phyloP scores from a whole-genome alignment of 2,888 invertebrate species.

The Hetaerina titia region DNA sequence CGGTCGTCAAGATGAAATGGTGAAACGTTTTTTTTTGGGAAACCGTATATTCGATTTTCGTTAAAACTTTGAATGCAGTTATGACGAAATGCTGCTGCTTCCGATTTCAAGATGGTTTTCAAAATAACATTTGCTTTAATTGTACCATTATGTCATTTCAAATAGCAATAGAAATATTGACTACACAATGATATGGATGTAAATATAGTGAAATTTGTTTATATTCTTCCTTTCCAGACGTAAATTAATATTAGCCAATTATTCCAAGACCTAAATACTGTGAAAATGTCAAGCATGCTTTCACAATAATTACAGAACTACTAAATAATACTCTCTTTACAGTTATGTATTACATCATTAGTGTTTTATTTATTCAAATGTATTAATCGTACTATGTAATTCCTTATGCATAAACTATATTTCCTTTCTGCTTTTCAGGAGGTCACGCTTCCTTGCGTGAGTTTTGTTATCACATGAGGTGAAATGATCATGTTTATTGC shows the following conservation, averaged over 20 bases:
- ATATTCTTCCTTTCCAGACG: not conserved
- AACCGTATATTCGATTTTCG: too few species aligned
- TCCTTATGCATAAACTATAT: not conserved
- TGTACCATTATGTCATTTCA: conserved; percentile 9
- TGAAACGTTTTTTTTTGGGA: too few species aligned
- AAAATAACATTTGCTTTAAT: not conserved
- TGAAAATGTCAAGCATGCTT: not conserved
- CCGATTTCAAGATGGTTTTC: too few species aligned
- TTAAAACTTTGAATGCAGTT: too few species aligned
- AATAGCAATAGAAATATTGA: not conserved
- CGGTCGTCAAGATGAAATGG: too few species aligned
- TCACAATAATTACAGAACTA: not conserved
- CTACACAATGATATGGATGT: not conserved
- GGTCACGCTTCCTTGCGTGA: not conserved
- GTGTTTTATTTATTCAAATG: not conserved
- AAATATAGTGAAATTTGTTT: not conserved
- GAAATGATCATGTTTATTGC: not conserved
- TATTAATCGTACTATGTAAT: not conserved
- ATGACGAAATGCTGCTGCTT: too few species aligned
- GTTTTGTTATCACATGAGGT: not conserved
- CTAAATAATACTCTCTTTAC: not conserved
- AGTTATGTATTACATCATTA: not conserved
- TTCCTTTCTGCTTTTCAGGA: conserved; percentile 13
- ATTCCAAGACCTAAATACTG: not conserved
- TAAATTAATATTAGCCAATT: not conserved